phyloP scores from a whole-genome alignment of 1,140 invertebrate genomes.

The Sinella curviseta region DNA sequence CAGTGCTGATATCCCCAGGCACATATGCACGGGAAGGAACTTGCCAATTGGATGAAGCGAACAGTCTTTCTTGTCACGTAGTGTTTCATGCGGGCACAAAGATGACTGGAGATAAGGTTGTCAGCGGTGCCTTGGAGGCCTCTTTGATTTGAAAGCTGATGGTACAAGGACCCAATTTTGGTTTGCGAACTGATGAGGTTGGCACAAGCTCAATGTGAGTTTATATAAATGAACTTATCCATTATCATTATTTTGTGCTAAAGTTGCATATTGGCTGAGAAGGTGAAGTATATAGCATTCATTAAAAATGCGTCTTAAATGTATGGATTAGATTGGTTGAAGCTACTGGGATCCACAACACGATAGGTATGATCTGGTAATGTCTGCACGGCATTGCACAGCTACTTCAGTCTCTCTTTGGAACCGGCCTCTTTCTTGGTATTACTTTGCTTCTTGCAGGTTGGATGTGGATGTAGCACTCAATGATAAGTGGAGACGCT shows the following conservation, averaged over 20 bases:
- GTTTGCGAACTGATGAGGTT: slow-evolving; percentile 94
- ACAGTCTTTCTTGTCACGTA: slow-evolving; percentile 56
- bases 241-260: too few relatives aligned
- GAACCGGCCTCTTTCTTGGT: slow-evolving; percentile 93
- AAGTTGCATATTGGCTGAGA: too few relatives aligned
- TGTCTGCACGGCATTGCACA: slow-evolving; percentile 95
- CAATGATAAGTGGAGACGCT: slow-evolving; percentile 79
- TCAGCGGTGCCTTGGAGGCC: slow-evolving; percentile 89
- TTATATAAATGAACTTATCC: background rate
- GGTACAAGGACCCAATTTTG: slow-evolving; percentile 77
- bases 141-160: slow-evolving; percentile 75
- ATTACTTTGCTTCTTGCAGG: slow-evolving; percentile 89
- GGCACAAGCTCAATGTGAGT: slow-evolving; percentile 77
- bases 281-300: background rate
- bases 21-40: slow-evolving; percentile 81
- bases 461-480: slow-evolving; percentile 74
- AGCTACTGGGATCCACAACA: slow-evolving; percentile 72
- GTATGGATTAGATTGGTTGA: slow-evolving; percentile 72
- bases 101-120: slow-evolving; percentile 56
- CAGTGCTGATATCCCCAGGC: slow-evolving; percentile 86
- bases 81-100: slow-evolving; percentile 65
- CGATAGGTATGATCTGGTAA: slow-evolving; percentile 94
- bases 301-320: background rate
- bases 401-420: too few relatives aligned
- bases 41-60: slow-evolving; percentile 64